Evolutionary conservation across 2,797 vertebrate species (phyloP).

Genomic region (Tragelaphus oryx): DNA sequence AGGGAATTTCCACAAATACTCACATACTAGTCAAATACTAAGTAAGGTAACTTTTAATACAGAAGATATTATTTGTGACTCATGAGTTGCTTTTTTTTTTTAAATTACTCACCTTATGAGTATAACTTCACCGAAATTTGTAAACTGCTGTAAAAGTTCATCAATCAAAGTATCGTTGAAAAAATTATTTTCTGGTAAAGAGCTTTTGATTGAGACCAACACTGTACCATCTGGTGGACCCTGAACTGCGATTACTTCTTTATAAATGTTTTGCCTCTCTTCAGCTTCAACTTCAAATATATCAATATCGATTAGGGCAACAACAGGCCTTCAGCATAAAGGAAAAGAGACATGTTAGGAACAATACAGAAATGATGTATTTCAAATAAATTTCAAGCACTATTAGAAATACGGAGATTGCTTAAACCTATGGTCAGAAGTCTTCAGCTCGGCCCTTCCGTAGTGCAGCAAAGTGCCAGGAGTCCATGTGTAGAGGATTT

Average conservation of each 20-base stretch:
- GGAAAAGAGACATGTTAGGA: not conserved
- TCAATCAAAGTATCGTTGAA: conserved; percentile 94
- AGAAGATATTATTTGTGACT: not conserved
- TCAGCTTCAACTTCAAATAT: conserved; percentile 97
- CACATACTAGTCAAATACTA: not conserved
- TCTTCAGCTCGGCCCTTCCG: conserved; percentile 96
- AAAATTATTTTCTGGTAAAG: conserved; percentile 89
- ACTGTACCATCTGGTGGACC: conserved; percentile 97
- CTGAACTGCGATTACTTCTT: conserved; percentile 93
- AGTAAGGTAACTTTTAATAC: not conserved
- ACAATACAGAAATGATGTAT: not conserved
- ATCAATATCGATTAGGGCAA: conserved; percentile 94
- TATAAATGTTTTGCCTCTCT: conserved; percentile 94
- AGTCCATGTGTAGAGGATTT: conserved; percentile 86
- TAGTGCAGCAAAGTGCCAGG: conserved; percentile 94
- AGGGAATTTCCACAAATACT: not conserved
- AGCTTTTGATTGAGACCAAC: conserved; percentile 91
- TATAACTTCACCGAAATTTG: conserved; percentile 94
- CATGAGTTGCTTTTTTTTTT: not conserved
- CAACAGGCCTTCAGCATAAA: conserved; percentile 88
- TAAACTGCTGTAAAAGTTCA: conserved; percentile 94
- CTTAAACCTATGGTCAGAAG: conserved; percentile 95
- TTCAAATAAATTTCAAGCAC: not conserved
- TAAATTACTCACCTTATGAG: conserved; percentile 90
- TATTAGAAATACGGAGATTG: not conserved